Percentiles rank a stretch among this genome's conserved stretches.
phyloP scores from a whole-genome alignment of 2,113 vertebrate genomes.

The Sigmodon hispidus region DNA sequence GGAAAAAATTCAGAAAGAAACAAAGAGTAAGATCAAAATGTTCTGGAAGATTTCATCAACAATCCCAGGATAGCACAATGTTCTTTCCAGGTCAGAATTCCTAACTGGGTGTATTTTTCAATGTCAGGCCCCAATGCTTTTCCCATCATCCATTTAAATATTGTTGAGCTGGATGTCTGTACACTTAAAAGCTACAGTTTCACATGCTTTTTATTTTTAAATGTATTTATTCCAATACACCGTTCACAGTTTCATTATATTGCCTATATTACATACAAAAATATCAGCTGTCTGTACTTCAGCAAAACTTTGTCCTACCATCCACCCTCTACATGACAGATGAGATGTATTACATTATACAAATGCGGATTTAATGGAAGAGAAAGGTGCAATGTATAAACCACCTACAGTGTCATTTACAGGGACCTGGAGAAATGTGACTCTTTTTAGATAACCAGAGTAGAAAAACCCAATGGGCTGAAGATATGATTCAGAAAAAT shows the following conservation, averaged over 20 bases:
- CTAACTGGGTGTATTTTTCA: constrained; percentile 71
- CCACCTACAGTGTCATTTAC: background rate
- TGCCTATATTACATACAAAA: constrained; percentile 78
- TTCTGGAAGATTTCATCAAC: constrained; percentile 76
- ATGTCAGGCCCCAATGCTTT: constrained; percentile 69
- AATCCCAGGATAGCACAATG: constrained; percentile 70
- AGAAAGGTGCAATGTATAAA: background rate
- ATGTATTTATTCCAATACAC: constrained; percentile 79
- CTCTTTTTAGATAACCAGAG: background rate
- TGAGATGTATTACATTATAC: constrained; percentile 3
- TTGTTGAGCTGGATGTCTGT: constrained; percentile 76
- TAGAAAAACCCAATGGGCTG: background rate
- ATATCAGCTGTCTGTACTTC: constrained; percentile 69
- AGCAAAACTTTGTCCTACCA: constrained; percentile 32
- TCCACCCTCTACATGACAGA: constrained; percentile 21
- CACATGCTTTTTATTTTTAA: constrained; percentile 66
- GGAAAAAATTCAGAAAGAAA: constrained; percentile 63
- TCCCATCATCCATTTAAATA: constrained; percentile 74
- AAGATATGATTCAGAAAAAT: background rate
- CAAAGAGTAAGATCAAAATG: constrained; percentile 75
- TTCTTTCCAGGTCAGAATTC: constrained; percentile 69
- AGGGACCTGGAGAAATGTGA: background rate
- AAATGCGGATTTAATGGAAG: background rate
- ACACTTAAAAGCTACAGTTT: constrained; percentile 76
- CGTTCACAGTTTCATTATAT: constrained; percentile 66